Percentiles rank a stretch among this genome's conserved stretches.
phyloP scores from a whole-genome alignment of 2,113 vertebrate genomes.

The Pomatostomus ruficeps region DNA sequence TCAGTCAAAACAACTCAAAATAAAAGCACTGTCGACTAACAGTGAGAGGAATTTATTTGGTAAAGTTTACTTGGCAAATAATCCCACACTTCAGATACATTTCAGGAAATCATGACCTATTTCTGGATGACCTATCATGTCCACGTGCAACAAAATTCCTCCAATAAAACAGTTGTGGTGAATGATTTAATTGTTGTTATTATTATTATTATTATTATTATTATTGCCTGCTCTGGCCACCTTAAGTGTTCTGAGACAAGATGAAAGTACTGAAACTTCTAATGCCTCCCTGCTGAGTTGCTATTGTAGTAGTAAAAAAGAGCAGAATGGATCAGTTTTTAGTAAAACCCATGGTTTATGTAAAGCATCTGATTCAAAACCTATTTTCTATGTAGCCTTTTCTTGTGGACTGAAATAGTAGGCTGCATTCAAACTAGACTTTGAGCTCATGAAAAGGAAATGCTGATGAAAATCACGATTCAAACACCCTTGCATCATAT shows the following conservation, averaged over 20 bases:
- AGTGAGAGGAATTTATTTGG: not conserved
- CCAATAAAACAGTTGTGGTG: not conserved
- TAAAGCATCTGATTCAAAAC: constrained; percentile 79
- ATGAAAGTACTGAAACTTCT: constrained; percentile 70
- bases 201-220: not conserved
- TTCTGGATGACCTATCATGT: not conserved
- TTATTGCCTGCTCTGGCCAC: not conserved
- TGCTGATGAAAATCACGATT: constrained; percentile 54
- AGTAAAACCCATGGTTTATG: constrained; percentile 76
- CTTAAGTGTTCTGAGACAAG: constrained; percentile 67
- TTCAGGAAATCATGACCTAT: constrained; percentile 5
- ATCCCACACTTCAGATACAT: not conserved
- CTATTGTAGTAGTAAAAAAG: constrained; percentile 58
- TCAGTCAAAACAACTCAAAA: constrained; percentile 29
- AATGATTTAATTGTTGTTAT: not conserved
- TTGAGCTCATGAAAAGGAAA: constrained; percentile 55
- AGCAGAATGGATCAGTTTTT: constrained; percentile 66
- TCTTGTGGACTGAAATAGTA: constrained; percentile 63
- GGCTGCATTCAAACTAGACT: constrained; percentile 55
- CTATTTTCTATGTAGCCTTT: constrained; percentile 59
- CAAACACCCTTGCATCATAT: constrained; percentile 26
- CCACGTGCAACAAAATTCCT: not conserved
- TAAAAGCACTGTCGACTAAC: not conserved
- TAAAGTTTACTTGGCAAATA: constrained; percentile 20
- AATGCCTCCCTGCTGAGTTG: constrained; percentile 25